Evolutionary conservation across 64 coral and sea anemone species (phyloP), one percentile per base, ranked within the genome.

Genomic region (Stylophora pistillata): DNA sequence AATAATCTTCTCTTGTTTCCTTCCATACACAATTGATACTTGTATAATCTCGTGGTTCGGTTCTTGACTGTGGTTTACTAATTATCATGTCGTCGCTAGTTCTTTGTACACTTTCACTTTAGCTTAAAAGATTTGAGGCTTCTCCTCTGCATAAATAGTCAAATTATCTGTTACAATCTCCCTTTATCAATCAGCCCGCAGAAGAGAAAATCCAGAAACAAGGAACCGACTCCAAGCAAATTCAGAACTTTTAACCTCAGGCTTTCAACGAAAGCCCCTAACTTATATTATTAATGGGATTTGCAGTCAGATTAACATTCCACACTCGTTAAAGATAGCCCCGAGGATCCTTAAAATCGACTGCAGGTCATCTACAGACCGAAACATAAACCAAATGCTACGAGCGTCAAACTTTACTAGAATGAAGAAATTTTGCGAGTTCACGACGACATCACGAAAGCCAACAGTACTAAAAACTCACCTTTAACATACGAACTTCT

Each of bases 401-500:
- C 21, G 9, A 20, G 53, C 20, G 11, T 75, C 41, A 53, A 54
- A 27, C 9, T 76, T n/a, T 76, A 52, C 30, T 41, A 41, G 34
- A 31, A 34, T 58, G 53, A 76, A 21, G 10, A 23, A 41, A 21
- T 76, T 23, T 18, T 5, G 15, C 25, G 74, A 55, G 57, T 26
- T 23, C 30, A 83, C 1, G 37, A 9, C 27, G 13, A 30, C 26
- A 32, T n/a, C 14, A 9, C 13, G 23, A 66, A 57, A 77, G 83
- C 21, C 75, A 20, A 33, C 37, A 63, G 3, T 58, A 61, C 56
- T 17, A 7, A 18, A 18, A 47, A 82, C 81, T 16, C 86, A 99
- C 97, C 97, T 95, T 99, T 21, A 99, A 64, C 93, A 95, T 95
- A 14, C 93, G 74, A 66, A 99, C 91, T 90, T 99, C 97, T 93